Conservation (phyloP, 1,140 invertebrate species). For the Drosophila baimaii region DNA sequence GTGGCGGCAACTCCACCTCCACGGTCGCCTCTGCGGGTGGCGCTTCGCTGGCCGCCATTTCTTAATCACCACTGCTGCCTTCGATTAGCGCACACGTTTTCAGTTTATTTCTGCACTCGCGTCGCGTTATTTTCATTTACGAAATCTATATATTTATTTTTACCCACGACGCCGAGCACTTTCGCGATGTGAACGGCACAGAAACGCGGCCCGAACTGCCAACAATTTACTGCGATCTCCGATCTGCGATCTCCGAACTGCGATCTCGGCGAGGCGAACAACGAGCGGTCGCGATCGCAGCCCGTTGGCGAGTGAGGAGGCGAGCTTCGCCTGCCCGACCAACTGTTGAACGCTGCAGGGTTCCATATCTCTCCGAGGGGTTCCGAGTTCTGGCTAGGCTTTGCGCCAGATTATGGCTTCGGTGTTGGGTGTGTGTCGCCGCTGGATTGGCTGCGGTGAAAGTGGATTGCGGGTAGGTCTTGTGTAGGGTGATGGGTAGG, state of each 20-base stretch:
- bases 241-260: background rate
- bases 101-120: conserved; percentile 42
- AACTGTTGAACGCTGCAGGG: conserved; percentile 32
- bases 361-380: conserved; percentile 1
- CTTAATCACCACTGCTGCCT: conserved; percentile 10
- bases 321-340: conserved; percentile 15
- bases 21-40: conserved; percentile 37
- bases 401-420: conserved; percentile 8
- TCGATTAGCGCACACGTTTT: conserved; percentile 33
- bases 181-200: conserved; percentile 38
- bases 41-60: conserved; percentile 59
- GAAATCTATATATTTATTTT: conserved; percentile 53
- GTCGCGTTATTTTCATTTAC: conserved; percentile 43
- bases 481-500: conserved; percentile 24
- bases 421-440: conserved; percentile 12
- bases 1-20: conserved; percentile 12
- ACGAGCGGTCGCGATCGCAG: conserved; percentile 39
- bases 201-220: conserved; percentile 36
- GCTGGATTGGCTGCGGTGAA: conserved; percentile 40
- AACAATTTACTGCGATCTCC: conserved; percentile 19
- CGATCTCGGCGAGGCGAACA: conserved; percentile 19
- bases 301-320: conserved; percentile 22
- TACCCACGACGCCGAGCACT: conserved; percentile 30
- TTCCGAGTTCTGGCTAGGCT: conserved; percentile 14
- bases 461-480: conserved; percentile 14